Percentiles rank a stretch among this genome's conserved stretches.
phyloP scores from a whole-genome alignment of 2,888 invertebrate genomes.

The Diplazon laetatorius region DNA sequence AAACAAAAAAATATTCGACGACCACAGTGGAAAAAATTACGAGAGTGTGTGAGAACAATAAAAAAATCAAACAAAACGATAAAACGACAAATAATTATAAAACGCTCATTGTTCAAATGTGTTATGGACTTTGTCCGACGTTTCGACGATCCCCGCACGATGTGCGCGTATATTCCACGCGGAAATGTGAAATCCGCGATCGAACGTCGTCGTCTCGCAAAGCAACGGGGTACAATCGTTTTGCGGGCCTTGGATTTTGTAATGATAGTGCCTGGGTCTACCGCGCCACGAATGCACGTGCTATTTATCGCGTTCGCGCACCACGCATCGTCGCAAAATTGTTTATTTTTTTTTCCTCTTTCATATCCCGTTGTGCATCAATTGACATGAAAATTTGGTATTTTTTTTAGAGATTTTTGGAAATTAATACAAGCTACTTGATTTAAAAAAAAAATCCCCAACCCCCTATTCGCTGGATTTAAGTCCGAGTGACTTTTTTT shows the following conservation, averaged over 20 bases:
- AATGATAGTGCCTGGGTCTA: conserved; percentile 50
- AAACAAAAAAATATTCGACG: background rate
- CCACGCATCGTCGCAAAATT: conserved; percentile 13
- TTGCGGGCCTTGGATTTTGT: conserved; percentile 49
- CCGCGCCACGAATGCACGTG: conserved; percentile 14
- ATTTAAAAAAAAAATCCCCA: no score
- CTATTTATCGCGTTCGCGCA: conserved; percentile 42
- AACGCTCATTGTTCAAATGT: background rate
- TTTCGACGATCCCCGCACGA: background rate
- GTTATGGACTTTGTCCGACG: background rate
- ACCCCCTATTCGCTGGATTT: no score
- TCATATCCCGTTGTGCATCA: background rate
- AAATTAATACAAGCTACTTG: no score
- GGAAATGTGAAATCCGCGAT: conserved; percentile 5
- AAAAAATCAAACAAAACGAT: background rate
- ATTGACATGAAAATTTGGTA: no score
- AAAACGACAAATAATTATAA: conserved; percentile 3
- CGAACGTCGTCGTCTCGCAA: background rate
- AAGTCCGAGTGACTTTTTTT: no score
- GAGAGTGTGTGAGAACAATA: background rate
- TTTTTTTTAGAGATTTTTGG: no score
- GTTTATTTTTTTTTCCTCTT: no score
- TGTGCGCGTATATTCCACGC: background rate
- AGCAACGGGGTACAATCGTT: conserved; percentile 36
- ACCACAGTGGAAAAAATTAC: background rate